These are phyloP conservation scores for Onthophagus sagittarius DNA, from an alignment of 2,888 invertebrate genomes.

Conservation along the genomic window DNA sequence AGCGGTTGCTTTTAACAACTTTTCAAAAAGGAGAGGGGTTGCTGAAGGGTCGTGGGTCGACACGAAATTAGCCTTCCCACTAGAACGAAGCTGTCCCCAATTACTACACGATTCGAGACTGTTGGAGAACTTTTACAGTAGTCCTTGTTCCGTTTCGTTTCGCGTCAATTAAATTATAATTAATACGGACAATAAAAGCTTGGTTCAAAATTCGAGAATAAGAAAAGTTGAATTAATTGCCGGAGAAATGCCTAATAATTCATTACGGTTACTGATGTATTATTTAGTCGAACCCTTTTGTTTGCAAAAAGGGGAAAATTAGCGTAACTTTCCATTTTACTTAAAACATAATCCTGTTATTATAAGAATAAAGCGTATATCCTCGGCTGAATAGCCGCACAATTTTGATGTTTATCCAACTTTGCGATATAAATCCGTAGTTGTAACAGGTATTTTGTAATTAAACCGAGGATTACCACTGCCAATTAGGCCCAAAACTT, in stretches of 20 bases:
- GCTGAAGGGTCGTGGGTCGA: not conserved
- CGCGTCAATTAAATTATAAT: constrained; percentile 8
- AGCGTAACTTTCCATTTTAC: not conserved
- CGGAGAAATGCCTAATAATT: too few species aligned
- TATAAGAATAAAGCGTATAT: too few species aligned
- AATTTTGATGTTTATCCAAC: not conserved
- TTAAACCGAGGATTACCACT: not conserved
- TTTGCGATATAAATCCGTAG: not conserved
- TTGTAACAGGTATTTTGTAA: not conserved
- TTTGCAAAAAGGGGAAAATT: not conserved
- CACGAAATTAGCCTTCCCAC: not conserved
- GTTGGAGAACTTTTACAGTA: not conserved
- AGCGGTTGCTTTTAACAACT: not conserved
- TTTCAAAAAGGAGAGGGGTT: not conserved
- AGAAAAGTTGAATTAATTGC: not conserved
- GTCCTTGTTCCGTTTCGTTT: not conserved
- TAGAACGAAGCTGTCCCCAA: not conserved
- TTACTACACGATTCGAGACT: not conserved
- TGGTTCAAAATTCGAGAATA: not conserved
- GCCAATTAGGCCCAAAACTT: not conserved
- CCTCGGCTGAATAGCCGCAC: too few species aligned
- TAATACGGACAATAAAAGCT: constrained; percentile 5
- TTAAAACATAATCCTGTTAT: not conserved
- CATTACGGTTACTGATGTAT: not conserved
- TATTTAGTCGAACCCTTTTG: not conserved